Evolutionary conservation across 1,140 invertebrate species (phyloP).

Genomic region (Eurosta solidaginis): DNA sequence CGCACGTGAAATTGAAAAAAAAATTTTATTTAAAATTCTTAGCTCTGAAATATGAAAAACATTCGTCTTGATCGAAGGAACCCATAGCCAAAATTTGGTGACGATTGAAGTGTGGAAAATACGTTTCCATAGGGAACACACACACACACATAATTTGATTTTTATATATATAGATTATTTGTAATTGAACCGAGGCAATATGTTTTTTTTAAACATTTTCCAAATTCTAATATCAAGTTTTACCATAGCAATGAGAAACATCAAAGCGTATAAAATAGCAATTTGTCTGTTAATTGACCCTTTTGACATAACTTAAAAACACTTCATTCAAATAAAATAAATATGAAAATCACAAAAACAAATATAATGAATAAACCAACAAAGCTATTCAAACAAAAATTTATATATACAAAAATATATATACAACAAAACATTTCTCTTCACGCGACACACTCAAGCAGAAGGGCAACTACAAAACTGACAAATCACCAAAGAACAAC

Average conservation of each 20-base stretch:
- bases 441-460: not conserved
- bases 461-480: not conserved
- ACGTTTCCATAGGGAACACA: too few species aligned
- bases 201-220: not conserved
- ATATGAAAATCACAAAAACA: not conserved
- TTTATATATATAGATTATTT: too few species aligned
- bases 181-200: too few species aligned
- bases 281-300: not conserved
- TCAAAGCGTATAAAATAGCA: not conserved
- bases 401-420: not conserved
- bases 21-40: too few species aligned
- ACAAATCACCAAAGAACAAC: not conserved
- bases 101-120: too few species aligned
- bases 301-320: not conserved
- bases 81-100: too few species aligned
- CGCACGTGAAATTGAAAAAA: too few species aligned
- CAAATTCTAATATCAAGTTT: not conserved
- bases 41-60: too few species aligned
- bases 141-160: too few species aligned
- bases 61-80: too few species aligned
- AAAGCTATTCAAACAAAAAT: not conserved
- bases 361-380: not conserved
- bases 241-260: not conserved
- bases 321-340: not conserved
- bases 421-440: not conserved